phyloP scores from a whole-genome alignment of 2,113 vertebrate genomes.

The Proterorhinus semilunaris region DNA sequence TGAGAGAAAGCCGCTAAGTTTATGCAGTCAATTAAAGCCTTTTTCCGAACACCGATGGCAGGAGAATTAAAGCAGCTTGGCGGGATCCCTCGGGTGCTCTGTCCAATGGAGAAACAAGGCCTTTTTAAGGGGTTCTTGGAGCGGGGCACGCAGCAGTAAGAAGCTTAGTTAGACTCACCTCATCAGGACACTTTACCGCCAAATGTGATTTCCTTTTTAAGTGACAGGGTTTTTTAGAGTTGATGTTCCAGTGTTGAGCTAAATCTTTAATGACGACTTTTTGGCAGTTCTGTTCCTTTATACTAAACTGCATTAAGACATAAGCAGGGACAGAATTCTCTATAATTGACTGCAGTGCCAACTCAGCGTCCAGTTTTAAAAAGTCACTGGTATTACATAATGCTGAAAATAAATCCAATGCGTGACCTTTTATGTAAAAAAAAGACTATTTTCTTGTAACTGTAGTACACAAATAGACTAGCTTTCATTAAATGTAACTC shows the following conservation, averaged over 20 bases:
- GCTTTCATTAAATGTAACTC: no score
- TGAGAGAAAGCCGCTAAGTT: conserved; percentile 65
- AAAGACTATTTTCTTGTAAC: no score
- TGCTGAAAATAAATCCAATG: no score
- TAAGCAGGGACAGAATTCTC: no score
- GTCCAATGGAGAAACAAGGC: conserved; percentile 55
- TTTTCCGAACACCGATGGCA: conserved; percentile 51
- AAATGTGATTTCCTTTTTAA: conserved; percentile 12
- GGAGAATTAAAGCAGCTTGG: conserved; percentile 61
- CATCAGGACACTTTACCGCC: conserved; percentile 36
- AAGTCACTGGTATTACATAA: no score
- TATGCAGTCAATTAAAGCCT: conserved; percentile 70
- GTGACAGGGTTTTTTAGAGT: conserved; percentile 24
- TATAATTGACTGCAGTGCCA: no score
- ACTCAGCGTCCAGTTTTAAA: no score
- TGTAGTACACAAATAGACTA: no score
- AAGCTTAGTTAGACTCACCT: conserved; percentile 51
- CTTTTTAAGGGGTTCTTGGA: conserved; percentile 57
- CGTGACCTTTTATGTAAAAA: no score
- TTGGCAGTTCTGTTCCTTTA: no score
- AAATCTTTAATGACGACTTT: no score
- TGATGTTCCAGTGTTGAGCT: not conserved
- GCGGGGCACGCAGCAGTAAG: conserved; percentile 50
- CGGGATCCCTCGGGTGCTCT: conserved; percentile 47
- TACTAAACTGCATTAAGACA: no score